Percentiles rank a stretch among this genome's conserved stretches.
phyloP scores from a whole-genome alignment of 2,113 vertebrate genomes.

The Columba livia region DNA sequence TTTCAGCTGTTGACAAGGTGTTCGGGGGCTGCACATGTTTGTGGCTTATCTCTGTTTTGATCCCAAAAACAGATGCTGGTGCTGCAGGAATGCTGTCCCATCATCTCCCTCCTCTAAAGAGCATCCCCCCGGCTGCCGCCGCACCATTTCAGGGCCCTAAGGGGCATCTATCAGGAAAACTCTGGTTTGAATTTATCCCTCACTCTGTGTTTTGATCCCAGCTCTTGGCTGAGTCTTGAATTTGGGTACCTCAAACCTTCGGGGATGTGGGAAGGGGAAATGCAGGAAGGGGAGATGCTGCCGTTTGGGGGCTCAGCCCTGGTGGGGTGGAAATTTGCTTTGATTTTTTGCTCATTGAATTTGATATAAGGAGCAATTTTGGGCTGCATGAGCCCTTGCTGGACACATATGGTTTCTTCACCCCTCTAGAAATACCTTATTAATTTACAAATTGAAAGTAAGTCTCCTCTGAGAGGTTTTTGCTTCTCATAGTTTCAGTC shows the following conservation, averaged over 20 bases:
- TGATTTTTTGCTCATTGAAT: not conserved
- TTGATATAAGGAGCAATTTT: rapidly evolving
- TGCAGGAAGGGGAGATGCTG: not conserved
- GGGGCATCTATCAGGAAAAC: not conserved
- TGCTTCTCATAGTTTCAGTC: not conserved
- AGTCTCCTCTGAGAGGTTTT: not conserved
- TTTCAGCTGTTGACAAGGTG: not conserved
- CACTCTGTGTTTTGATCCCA: not conserved
- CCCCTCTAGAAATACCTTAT: not conserved
- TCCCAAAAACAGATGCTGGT: not conserved
- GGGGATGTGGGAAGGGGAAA: not conserved
- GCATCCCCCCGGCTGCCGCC: rapidly evolving
- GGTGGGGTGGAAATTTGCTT: not conserved
- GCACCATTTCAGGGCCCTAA: not conserved
- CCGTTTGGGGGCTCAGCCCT: rapidly evolving
- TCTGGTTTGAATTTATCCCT: not conserved
- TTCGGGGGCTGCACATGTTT: not conserved
- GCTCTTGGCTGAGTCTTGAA: not conserved
- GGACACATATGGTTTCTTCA: not conserved
- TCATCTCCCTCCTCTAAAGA: not conserved
- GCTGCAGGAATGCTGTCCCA: not conserved
- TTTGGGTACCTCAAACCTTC: not conserved
- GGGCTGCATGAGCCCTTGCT: not conserved
- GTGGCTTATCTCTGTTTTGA: not conserved
- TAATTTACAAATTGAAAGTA: not conserved